phyloP scores from a whole-genome alignment of 2,888 invertebrate genomes.

The Prenolepis imparis region DNA sequence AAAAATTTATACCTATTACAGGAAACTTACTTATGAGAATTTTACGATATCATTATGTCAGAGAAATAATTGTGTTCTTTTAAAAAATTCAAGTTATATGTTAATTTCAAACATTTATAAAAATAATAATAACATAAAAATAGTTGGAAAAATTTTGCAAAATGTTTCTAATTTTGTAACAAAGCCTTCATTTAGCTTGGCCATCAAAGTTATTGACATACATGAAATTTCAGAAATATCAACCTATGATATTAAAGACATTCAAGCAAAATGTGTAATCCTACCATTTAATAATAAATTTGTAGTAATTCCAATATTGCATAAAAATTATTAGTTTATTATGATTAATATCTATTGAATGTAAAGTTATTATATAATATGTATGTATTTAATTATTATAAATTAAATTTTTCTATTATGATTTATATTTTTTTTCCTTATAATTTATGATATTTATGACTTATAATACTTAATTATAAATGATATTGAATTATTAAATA shows the following conservation, averaged over 20 bases:
- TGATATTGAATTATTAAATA: no score
- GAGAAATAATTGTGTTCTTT: constrained; percentile 27
- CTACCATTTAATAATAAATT: no score
- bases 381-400: neutral
- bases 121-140: constrained; percentile 7
- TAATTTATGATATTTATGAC: neutral
- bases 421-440: no score
- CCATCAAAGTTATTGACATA: no score
- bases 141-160: neutral
- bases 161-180: no score
- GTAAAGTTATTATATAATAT: neutral
- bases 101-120: constrained; percentile 17
- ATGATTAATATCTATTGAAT: no score
- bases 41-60: constrained; percentile 4
- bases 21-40: neutral
- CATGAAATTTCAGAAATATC: no score
- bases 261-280: no score
- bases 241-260: no score
- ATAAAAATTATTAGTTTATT: neutral
- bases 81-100: constrained; percentile 13
- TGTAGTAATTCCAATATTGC: neutral
- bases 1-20: neutral
- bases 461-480: no score
- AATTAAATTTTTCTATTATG: neutral
- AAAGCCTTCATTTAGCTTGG: no score